These are phyloP conservation scores for Cynopterus sphinx DNA, from an alignment of 2,797 vertebrate genomes.

Conservation along the genomic window DNA sequence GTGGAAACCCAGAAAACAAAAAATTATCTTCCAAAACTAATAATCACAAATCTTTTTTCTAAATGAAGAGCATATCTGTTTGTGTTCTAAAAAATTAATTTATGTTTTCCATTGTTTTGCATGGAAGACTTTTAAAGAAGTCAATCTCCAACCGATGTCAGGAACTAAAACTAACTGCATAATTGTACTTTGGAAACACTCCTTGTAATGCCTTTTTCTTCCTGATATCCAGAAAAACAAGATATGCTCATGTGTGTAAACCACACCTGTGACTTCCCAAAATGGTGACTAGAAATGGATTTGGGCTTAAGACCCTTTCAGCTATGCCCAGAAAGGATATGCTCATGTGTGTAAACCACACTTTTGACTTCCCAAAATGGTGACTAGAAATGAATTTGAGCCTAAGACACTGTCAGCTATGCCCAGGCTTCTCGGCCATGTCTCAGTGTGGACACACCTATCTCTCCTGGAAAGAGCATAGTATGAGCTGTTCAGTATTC, in stretches of 20 bases:
- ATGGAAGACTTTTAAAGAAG: constrained; percentile 89
- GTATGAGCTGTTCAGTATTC: constrained; percentile 87
- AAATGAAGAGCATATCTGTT: constrained; percentile 85
- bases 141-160: constrained; percentile 87
- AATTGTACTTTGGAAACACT: constrained; percentile 85
- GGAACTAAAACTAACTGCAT: constrained; percentile 82
- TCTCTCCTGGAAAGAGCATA: constrained; percentile 86
- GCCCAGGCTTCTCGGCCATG: constrained; percentile 85
- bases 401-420: constrained; percentile 90
- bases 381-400: constrained; percentile 89
- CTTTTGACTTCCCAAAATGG: constrained; percentile 89
- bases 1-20: constrained; percentile 77
- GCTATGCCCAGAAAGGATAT: constrained; percentile 86
- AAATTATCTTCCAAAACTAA: constrained; percentile 70
- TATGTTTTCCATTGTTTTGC: constrained; percentile 91
- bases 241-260: constrained; percentile 88
- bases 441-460: constrained; percentile 84
- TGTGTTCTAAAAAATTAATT: constrained; percentile 83
- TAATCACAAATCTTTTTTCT: constrained; percentile 81
- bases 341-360: constrained; percentile 90
- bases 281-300: constrained; percentile 89
- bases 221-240: constrained; percentile 83
- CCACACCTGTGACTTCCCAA: constrained; percentile 89
- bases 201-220: constrained; percentile 88
- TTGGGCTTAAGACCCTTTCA: constrained; percentile 90